Base-by-base conservation (phyloP, 2,888 invertebrate genomes). In the Caenorhabditis sp. region DNA sequence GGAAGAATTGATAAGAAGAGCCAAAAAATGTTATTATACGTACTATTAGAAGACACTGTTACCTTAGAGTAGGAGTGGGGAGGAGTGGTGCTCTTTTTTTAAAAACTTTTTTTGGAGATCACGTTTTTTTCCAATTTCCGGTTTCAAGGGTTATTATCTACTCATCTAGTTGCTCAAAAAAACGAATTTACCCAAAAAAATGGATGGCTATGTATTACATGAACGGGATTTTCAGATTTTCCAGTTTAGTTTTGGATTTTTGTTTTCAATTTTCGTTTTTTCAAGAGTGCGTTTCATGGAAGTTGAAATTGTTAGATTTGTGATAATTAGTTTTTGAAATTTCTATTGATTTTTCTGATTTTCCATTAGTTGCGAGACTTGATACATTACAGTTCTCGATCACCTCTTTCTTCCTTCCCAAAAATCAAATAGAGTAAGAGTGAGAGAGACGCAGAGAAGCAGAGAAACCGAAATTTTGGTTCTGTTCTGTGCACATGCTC, bases 371-470 rank as follows among this genome's bases (percentile, higher is more conserved):
- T 41, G 26, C 74, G 19, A 58, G 28, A 66, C 56, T 58, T 59
- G 66, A 68, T 69, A 77, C 79, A 61, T 64, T 64, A 79, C 79
- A 70, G 69, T 79, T 70, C 79, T 63, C 63, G 70, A 79, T 56
- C 79, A 79, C 63, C 49, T 56, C 61, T 70, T 41, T 24, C 56
- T 0, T 22, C 14, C 51, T 26, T 58, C 41, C 59, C 72, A 49
- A 49, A 47, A 47, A 31, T 31, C 56, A 35, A 59, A 47, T 41
- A 51, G 19, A 51, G 54, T 2, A 56, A 19, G 70, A 56, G 58
- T 19, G 44, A 4, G 26, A 54, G 47, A 22, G 51, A 64, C 12
- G 19, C 7, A 58, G 47, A 58, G 58, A 44, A 14, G 1, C 8
- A 44, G 59, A 61, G 54, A 51, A 51, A 31, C 26, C 51, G 28